Percentiles rank a stretch among this genome's conserved stretches.
These are phyloP conservation scores for Troides helena DNA, from an alignment of 2,888 invertebrate species.

Conservation along the genomic window DNA sequence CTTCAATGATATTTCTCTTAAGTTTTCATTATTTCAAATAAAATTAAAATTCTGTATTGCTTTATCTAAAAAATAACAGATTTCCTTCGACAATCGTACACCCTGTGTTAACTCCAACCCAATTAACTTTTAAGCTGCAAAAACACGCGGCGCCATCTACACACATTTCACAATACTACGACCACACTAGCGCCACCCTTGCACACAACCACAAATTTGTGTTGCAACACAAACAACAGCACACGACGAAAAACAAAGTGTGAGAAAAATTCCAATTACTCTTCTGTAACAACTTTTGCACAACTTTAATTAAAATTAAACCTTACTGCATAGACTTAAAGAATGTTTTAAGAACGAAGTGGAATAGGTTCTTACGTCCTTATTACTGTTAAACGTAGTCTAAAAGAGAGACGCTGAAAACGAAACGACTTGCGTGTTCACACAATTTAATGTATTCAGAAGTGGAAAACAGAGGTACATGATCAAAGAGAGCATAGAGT, in stretches of 20 bases:
- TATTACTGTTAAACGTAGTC: constrained; percentile 14
- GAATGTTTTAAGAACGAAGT: constrained; percentile 33
- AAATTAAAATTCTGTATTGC: no score
- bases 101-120: not conserved
- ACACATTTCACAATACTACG: constrained; percentile 41
- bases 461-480: constrained; percentile 17
- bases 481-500: constrained; percentile 32
- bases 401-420: constrained; percentile 32
- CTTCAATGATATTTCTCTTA: no score
- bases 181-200: constrained; percentile 68
- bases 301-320: constrained; percentile 33
- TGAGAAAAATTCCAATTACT: constrained; percentile 54
- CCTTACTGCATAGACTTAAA: rapidly evolving
- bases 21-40: no score
- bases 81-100: no score
- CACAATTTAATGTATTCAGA: constrained; percentile 37
- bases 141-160: constrained; percentile 60
- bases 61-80: no score
- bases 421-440: constrained; percentile 40
- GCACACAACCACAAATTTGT: constrained; percentile 48
- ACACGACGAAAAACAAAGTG: constrained; percentile 57
- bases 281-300: constrained; percentile 37
- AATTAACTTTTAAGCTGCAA: constrained; percentile 12
- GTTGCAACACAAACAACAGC: constrained; percentile 55
- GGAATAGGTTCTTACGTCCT: not conserved